These are phyloP conservation scores for Nipponacmea schrenckii DNA, from an alignment of 2,888 invertebrate genomes.

Conservation along the genomic window DNA sequence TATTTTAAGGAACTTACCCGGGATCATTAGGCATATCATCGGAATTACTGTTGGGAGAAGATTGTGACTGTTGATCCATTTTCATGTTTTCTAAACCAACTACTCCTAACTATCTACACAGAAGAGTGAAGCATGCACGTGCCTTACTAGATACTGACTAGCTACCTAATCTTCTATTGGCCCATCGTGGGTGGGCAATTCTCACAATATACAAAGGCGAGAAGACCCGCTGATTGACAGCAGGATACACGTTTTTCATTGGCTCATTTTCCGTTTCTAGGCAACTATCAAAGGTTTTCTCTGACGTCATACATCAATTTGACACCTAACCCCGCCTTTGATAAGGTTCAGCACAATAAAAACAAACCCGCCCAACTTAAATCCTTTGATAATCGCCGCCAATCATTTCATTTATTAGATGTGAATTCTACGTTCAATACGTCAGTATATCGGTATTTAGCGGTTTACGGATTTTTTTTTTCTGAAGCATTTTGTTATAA, in stretches of 20 bases:
- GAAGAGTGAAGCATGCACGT: constrained; percentile 49
- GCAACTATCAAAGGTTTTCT: constrained; percentile 49
- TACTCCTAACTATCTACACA: constrained; percentile 52
- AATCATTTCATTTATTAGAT: not conserved
- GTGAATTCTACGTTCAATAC: constrained; percentile 1
- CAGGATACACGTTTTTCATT: constrained; percentile 34
- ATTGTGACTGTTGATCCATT: constrained; percentile 57
- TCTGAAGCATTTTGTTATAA: not conserved
- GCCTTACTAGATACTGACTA: constrained; percentile 36
- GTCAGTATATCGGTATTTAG: constrained; percentile 7
- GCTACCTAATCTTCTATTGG: constrained; percentile 45
- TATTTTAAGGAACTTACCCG: not conserved
- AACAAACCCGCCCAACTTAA: constrained; percentile 28
- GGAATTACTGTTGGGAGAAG: constrained; percentile 48
- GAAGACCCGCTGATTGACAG: constrained; percentile 55
- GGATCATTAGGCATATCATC: constrained; percentile 81
- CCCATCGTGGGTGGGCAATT: constrained; percentile 57
- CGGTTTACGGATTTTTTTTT: not conserved
- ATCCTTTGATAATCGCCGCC: constrained; percentile 8
- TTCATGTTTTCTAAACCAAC: constrained; percentile 54
- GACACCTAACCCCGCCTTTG: constrained; percentile 37
- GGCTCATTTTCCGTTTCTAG: constrained; percentile 40
- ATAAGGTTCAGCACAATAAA: constrained; percentile 30
- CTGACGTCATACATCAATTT: constrained; percentile 46
- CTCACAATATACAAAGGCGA: constrained; percentile 55